Evolutionary conservation across 2,888 invertebrate genomes (phyloP).

Genomic region (Osmoderma eremita): DNA sequence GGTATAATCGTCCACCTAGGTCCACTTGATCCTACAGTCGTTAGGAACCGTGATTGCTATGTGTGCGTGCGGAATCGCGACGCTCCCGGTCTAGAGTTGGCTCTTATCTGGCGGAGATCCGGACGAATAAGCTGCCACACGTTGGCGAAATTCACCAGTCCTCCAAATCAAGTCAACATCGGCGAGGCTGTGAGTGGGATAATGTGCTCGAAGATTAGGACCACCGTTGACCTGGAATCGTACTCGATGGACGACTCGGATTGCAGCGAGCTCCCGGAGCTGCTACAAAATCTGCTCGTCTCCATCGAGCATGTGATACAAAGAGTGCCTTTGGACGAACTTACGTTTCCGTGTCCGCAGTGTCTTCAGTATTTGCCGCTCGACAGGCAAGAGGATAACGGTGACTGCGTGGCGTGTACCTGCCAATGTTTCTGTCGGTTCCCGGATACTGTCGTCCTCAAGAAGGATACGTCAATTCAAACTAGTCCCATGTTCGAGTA

Average conservation of each 20-base stretch:
- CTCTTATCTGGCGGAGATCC: slow-evolving; percentile 59
- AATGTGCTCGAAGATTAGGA: slow-evolving; percentile 59
- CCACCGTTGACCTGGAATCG: slow-evolving; percentile 59
- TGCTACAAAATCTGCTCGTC: slow-evolving; percentile 73
- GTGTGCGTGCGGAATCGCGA: slow-evolving; percentile 67
- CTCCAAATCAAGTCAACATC: slow-evolving; percentile 43
- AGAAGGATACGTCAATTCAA: slow-evolving; percentile 64
- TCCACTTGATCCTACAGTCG: slow-evolving; percentile 69
- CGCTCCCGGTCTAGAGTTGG: slow-evolving; percentile 57
- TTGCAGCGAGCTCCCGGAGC: slow-evolving; percentile 70
- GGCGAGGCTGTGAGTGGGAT: slow-evolving; percentile 50
- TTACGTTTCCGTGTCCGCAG: slow-evolving; percentile 70
- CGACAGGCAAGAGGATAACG: slow-evolving; percentile 58
- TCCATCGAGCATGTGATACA: slow-evolving; percentile 77
- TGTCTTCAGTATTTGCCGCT: slow-evolving; percentile 63
- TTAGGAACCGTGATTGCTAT: slow-evolving; percentile 73
- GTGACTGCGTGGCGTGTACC: slow-evolving; percentile 55
- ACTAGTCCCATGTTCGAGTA: slow-evolving; percentile 72
- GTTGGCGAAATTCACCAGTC: slow-evolving; percentile 56
- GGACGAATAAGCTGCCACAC: slow-evolving; percentile 57
- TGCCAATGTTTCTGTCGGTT: slow-evolving; percentile 61
- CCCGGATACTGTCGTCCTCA: slow-evolving; percentile 57
- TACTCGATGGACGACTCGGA: slow-evolving; percentile 54
- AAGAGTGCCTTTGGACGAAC: slow-evolving; percentile 73
- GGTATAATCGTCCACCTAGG: slow-evolving; percentile 74